Conservation (phyloP, 2,797 vertebrate genomes). For the Microcaecilia unicolor region DNA sequence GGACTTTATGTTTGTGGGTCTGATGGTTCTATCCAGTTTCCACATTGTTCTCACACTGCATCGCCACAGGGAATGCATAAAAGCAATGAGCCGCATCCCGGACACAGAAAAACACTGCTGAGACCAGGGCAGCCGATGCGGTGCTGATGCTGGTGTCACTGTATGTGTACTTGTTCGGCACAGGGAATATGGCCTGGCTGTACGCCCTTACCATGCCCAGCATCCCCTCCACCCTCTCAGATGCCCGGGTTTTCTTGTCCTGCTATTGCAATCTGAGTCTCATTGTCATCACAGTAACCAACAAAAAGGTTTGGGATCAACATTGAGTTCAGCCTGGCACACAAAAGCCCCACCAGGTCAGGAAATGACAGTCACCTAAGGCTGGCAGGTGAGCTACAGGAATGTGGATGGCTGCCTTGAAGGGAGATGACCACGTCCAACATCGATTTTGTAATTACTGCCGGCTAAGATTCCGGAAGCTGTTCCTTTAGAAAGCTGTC, state of each 20-base stretch:
- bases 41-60: constrained; percentile 29
- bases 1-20: constrained; percentile 37
- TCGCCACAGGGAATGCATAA: background rate
- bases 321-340: no score
- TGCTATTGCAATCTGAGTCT: constrained; percentile 4
- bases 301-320: background rate
- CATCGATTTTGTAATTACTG: no score
- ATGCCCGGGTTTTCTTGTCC: background rate
- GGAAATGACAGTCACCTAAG: no score
- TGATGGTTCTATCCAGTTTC: constrained; percentile 59
- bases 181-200: constrained; percentile 10
- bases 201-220: background rate
- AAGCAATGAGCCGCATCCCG: background rate
- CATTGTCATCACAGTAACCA: constrained; percentile 3
- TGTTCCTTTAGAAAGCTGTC: no score
- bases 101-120: background rate
- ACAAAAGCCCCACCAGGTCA: no score
- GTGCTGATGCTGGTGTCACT: background rate
- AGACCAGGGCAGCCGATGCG: constrained; percentile 1
- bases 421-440: no score
- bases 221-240: background rate
- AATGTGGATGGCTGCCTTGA: no score
- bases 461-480: no score
- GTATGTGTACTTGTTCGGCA: constrained; percentile 2
- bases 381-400: no score